Evolutionary conservation across 2,113 vertebrate species (phyloP), one percentile per base, ranked within the genome.

Genomic region (Athene noctua): DNA sequence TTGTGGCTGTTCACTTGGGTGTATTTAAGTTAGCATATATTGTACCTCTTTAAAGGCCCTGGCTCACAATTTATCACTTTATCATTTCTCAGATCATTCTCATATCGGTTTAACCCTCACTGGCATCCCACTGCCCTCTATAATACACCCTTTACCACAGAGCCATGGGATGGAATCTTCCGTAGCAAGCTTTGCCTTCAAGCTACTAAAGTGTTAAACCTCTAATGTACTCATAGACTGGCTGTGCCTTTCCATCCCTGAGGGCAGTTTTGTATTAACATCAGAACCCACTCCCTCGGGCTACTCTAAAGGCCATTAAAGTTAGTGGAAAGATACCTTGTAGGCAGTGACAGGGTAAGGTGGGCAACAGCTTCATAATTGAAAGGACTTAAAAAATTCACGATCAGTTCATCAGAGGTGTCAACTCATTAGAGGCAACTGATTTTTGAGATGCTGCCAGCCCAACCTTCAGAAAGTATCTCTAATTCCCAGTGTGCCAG

Each of bases 41-140:
- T 12, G 16, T 23, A 8, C 17, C 15, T 70, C 67, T 79, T 84
- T 67, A 79, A 87, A 82, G 20, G 1, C 5, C 10, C 9, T 73
- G 15, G 30, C 42, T 90, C 47, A 66, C 10, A 7, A 7, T 84
- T 77, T 62, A n/a, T 55, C 27, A 42, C 7, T 78, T 62, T 47
- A 21, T 42, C 75, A 5, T 36, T 93, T 66, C 38, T 91, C 44
- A 58, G 51, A 32, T 40, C 40, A 40, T 40, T 40, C 40, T 40
- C 40, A 36, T 0, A 0, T 11, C 0, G 0, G 3, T 65, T 92
- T 83, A 62, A 63, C 20, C 2, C 11, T 62, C 20, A 7, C 0
- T 51, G 55, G 13, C 29, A 59, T 55, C 5, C 2, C 13, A 17
- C 32, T 78, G 44, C n/a, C 44, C 34, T 81, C 44, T 5, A 0